Evolutionary conservation across 92 coral and sea anemone species (phyloP).

Genomic region (Diadumene lineata): DNA sequence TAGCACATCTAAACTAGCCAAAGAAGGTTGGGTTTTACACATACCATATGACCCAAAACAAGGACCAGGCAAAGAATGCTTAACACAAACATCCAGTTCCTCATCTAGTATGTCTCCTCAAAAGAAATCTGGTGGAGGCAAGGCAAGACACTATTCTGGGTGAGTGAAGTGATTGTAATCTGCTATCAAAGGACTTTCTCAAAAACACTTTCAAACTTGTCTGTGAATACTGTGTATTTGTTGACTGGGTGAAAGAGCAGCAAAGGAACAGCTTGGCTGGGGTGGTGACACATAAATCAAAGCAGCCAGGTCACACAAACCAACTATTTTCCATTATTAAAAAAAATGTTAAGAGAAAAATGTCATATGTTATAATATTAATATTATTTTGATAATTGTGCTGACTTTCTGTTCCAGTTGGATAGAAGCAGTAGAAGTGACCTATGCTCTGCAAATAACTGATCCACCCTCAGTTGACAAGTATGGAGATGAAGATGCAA

Average conservation of each 20-base stretch:
- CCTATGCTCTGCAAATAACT: conserved; percentile 72
- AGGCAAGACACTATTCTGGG: neutral
- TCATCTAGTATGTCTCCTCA: conserved; percentile 33
- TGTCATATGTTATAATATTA: too few relatives aligned
- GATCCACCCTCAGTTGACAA: conserved; percentile 78
- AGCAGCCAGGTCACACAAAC: too few relatives aligned
- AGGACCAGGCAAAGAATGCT: conserved; percentile 61
- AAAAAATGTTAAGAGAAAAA: too few relatives aligned
- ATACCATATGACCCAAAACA: conserved; percentile 68
- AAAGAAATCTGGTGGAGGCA: conserved; percentile 27
- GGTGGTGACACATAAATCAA: too few relatives aligned
- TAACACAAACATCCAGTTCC: conserved; percentile 39
- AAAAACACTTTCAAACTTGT: too few relatives aligned
- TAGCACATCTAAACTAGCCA: conserved; percentile 31
- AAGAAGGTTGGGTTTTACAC: conserved; percentile 80
- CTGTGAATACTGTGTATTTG: too few relatives aligned
- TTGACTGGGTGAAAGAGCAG: too few relatives aligned
- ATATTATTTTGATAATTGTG: too few relatives aligned
- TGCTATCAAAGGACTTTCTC: too few relatives aligned
- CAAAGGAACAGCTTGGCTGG: too few relatives aligned
- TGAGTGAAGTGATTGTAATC: neutral
- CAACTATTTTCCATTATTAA: too few relatives aligned
- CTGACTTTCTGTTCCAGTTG: conserved; percentile 56
- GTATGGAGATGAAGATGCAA: conserved; percentile 88
- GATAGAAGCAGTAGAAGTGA: conserved; percentile 86